Base-by-base conservation (phyloP, 2,113 vertebrate species). In the Burhinus oedicnemus region DNA sequence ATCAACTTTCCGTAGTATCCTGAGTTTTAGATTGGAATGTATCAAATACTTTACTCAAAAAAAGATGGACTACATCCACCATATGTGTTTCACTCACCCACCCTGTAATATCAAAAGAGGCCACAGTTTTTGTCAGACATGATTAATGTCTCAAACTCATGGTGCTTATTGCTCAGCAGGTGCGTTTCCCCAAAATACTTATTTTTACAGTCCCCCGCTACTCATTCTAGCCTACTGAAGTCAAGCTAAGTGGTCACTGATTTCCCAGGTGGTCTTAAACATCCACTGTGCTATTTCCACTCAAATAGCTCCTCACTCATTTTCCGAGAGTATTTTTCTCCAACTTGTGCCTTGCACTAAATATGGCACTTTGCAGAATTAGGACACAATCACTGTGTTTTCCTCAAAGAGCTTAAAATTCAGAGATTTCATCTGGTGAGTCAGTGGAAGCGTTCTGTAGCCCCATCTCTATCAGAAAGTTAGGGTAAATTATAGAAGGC, bases 181-280 rank as follows among this genome's bases (percentile, higher is more conserved):
- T 91, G 69, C 29, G 75, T 91, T 95, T 91, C 65, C 77, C 57
- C 19, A 44, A 72, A 87, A 95, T 69, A 69, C 49, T 82, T 92
- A 79, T 40, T 78, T 81, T 91, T 68, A n/a, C 72, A 69, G 13
- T 79, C 58, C 32, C 38, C 32, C 3, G 6, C 30, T 92, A 65
- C 74, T 72, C n/a, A 69, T 72, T 78, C 64, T 45, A 93, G 60
- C n/a, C 90, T 90, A 34, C 62, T 38, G 69, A 96, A 97, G 55
- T 57, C 89, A 92, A 92, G 65, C 38, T 92, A 82, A 95, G 69
- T 76, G 54, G 65, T 36, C 81, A 82, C 58, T 92, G 81, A 92
- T 96, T 95, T 95, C 89, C 86, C 89, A 76, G 30, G 77, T 85
- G 80, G 80, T 87, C 80, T 84, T 85, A 84, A 95, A 75, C 17